Conservation (phyloP, 1,140 invertebrate genomes). For the Magallana ariakensis region DNA sequence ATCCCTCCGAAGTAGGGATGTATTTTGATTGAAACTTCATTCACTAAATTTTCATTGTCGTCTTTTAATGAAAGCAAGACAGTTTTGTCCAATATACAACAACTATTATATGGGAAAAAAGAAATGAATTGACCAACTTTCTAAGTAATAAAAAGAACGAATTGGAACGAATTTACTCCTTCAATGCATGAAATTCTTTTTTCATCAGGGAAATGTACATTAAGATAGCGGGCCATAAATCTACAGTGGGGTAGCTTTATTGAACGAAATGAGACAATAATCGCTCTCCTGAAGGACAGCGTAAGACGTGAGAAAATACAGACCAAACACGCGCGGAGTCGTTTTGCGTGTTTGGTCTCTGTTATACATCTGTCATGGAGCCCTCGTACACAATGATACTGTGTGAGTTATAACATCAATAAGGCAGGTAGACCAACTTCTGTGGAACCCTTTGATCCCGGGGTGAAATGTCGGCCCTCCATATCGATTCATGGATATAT, state of each 20-base stretch:
- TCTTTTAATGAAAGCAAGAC: too few species aligned
- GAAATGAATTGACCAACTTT: too few species aligned
- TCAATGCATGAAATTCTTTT: too few species aligned
- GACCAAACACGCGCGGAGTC: neutral
- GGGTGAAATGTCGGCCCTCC: neutral
- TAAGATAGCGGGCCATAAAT: neutral
- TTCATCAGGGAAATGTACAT: too few species aligned
- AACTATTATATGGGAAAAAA: too few species aligned
- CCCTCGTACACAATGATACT: neutral
- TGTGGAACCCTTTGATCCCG: neutral
- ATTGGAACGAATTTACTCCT: too few species aligned
- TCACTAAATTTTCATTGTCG: too few species aligned
- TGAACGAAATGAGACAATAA: conserved; percentile 8
- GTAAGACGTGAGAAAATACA: neutral
- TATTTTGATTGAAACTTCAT: too few species aligned
- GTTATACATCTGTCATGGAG: neutral
- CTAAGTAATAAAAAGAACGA: too few species aligned
- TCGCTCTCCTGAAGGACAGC: neutral
- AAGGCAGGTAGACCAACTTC: neutral
- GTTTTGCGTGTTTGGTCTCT: neutral
- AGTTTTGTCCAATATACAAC: too few species aligned
- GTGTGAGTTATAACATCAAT: conserved; percentile 8
- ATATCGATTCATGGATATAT: neutral
- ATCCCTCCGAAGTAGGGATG: too few species aligned
- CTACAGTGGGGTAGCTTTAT: neutral